Percentiles rank a stretch among this genome's conserved stretches.
These are phyloP conservation scores for Amphiprion percula DNA, from an alignment of 2,113 vertebrate genomes.

Conservation along the genomic window DNA sequence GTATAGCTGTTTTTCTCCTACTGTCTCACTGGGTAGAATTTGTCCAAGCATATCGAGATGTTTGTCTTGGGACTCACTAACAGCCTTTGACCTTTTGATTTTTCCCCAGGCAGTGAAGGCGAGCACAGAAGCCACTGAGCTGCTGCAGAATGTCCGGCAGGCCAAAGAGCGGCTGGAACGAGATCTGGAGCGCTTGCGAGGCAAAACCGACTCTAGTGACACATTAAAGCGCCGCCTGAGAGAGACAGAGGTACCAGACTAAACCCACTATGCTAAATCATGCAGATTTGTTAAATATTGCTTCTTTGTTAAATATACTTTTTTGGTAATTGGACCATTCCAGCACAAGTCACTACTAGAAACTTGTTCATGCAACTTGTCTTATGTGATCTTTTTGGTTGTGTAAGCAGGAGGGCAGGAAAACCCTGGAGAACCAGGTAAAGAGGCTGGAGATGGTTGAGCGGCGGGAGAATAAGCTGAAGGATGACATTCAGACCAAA, in stretches of 20 bases:
- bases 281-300: not conserved
- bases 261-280: constrained; percentile 7
- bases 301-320: not conserved
- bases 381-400: constrained; percentile 23
- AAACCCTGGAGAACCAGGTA: constrained; percentile 98
- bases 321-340: not conserved
- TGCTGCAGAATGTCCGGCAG: constrained; percentile 98
- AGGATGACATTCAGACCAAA: constrained; percentile 99
- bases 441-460: constrained; percentile 98
- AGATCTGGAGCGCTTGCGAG: constrained; percentile 94
- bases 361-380: constrained; percentile 4
- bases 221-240: constrained; percentile 94
- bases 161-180: constrained; percentile 96
- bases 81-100: constrained; percentile 51
- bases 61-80: constrained; percentile 55
- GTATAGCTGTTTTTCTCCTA: not conserved
- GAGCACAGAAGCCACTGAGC: constrained; percentile 97
- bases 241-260: constrained; percentile 91
- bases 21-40: constrained; percentile 11
- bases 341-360: not conserved
- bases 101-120: constrained; percentile 93
- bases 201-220: constrained; percentile 93
- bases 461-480: constrained; percentile 96
- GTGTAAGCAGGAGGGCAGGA: constrained; percentile 93
- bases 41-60: constrained; percentile 28